These are phyloP conservation scores for Myotis yumanensis DNA, from an alignment of 2,113 vertebrate species.

Conservation along the genomic window DNA sequence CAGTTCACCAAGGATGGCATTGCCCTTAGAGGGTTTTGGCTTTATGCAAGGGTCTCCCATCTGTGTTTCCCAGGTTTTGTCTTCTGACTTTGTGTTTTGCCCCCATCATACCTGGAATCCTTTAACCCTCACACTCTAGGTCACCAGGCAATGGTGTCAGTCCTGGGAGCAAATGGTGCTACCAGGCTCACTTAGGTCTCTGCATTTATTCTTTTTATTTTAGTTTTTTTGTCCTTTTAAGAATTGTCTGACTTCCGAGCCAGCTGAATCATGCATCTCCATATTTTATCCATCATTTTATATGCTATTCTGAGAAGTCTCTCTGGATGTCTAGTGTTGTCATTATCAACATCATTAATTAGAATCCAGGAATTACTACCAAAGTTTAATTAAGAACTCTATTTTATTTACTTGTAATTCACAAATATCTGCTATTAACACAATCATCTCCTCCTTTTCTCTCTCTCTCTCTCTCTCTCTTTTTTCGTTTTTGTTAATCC, in stretches of 20 bases:
- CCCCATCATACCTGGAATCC: background rate
- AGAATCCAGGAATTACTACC: background rate
- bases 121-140: background rate
- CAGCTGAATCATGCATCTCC: background rate
- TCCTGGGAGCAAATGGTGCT: background rate
- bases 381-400: slow-evolving; percentile 20
- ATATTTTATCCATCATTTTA: background rate
- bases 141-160: background rate
- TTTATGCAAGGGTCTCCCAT: background rate
- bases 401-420: background rate
- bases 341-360: background rate
- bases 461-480: background rate
- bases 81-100: background rate
- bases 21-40: too few relatives aligned
- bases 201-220: background rate
- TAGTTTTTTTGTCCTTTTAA: background rate
- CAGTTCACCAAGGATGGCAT: background rate
- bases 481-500: too few relatives aligned
- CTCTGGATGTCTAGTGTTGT: background rate
- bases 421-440: background rate
- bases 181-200: background rate
- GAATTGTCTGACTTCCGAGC: background rate
- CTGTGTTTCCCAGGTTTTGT: background rate
- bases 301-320: background rate
- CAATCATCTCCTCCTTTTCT: background rate